phyloP scores from a whole-genome alignment of 2,797 vertebrate species.

The Gobionotothen gibberifrons region DNA sequence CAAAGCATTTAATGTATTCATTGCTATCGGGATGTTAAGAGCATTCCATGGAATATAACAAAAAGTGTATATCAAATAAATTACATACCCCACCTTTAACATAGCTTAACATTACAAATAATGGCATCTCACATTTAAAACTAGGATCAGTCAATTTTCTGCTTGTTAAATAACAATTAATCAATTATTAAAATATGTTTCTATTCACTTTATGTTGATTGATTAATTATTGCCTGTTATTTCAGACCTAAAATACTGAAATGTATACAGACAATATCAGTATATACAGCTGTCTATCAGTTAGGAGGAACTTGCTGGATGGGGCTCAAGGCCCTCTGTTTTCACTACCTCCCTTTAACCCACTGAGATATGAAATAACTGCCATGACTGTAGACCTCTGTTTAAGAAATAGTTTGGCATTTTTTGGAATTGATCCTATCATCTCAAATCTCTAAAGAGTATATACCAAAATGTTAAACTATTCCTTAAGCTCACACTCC shows the following conservation, averaged over 20 bases:
- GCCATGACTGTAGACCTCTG: conserved; percentile 42
- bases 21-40: too few species aligned
- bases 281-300: too few species aligned
- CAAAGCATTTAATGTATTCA: too few species aligned
- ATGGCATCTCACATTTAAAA: not conserved
- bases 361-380: conserved; percentile 38
- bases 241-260: too few species aligned
- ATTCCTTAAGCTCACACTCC: conserved; percentile 23
- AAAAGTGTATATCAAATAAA: too few species aligned
- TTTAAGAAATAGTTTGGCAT: conserved; percentile 45
- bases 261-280: too few species aligned
- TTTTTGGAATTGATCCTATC: conserved; percentile 28
- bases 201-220: not conserved
- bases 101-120: not conserved
- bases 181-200: not conserved
- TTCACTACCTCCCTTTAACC: conserved; percentile 29
- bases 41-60: too few species aligned
- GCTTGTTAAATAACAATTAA: not conserved
- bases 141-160: not conserved
- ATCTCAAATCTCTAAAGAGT: not conserved
- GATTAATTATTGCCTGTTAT: not conserved
- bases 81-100: too few species aligned
- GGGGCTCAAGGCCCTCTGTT: conserved; percentile 51
- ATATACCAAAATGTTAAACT: conserved; percentile 38
- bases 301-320: conserved; percentile 70